Base-by-base conservation (phyloP, 2,888 invertebrate species). In the Vannuccia rotundouncinata region DNA sequence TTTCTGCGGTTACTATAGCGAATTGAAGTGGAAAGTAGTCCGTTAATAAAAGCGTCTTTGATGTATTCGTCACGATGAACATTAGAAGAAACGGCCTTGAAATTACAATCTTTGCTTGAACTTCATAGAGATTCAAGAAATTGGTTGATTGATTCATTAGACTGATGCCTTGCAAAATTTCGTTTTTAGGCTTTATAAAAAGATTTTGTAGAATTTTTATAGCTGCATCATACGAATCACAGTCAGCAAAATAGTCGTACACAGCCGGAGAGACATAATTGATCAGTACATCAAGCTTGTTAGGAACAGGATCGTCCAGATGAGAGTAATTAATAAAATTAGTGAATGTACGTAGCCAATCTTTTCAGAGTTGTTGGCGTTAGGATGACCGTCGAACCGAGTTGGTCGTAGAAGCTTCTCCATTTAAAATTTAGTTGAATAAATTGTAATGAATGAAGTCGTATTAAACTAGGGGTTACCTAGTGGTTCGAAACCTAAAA, bases 221-320 rank as follows among this genome's bases (percentile, higher is more conserved):
- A 25, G 73, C 73, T 10, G 2, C 22, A 73, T n/a, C 73, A 28
- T 13, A 73, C 22, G 22, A 25, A 28, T n/a, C 5, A 28, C 73
- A 73, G 5, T 73, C 73, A n/a, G 73, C 22, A n/a, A 73, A 10
- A n/a, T 27, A 73, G 5, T 73, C 73, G 25, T 73, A 73, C 5
- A 73, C 73, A 73, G 2, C 22, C 22, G 73, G 73, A n/a, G 73
- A 73, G 25, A 73, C 5, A 73, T 73, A 73, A n/a, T 73, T 73
- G 29, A 73, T 73, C 10, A 73, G 73, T 5, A 25, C 22, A 5
- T 73, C 22, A 5, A 73, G 73, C 22, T 73, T 73, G 25, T 73
- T 73, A 13, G 29, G 22, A 2, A n/a, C n/a, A 10, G 73, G 22
- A 25, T n/a, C 73, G 10, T n/a, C 29, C n/a, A n/a, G n/a, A n/a